Evolutionary conservation across 1,140 invertebrate species (phyloP).

Genomic region (Drosophila orena): DNA sequence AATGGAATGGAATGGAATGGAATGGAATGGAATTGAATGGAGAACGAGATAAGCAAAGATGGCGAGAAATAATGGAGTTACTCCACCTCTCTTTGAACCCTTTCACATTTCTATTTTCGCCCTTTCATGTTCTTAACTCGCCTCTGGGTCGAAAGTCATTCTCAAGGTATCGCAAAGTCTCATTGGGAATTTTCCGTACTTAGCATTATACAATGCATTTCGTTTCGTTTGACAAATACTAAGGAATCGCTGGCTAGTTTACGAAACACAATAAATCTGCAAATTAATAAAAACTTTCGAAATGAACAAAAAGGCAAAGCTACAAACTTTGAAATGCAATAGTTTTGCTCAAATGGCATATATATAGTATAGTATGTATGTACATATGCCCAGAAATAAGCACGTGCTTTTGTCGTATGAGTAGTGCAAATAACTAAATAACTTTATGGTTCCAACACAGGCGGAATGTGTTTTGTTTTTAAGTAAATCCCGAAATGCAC

Average conservation of each 20-base stretch:
- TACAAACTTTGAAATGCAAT: not conserved
- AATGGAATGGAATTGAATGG: not conserved
- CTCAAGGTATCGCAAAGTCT: not conserved
- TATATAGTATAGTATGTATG: too few relatives aligned
- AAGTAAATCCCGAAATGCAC: constrained; percentile 1
- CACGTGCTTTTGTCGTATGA: not conserved
- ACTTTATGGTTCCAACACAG: too few relatives aligned
- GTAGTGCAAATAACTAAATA: not conserved
- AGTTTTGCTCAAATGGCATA: not conserved
- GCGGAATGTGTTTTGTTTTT: not conserved
- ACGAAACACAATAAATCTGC: not conserved
- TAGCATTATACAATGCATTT: too few relatives aligned
- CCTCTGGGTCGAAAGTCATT: not conserved
- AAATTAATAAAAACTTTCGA: not conserved
- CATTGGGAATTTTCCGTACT: not conserved
- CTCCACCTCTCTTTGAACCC: not conserved
- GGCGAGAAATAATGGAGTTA: too few relatives aligned
- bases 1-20: not conserved
- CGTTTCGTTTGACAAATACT: too few relatives aligned
- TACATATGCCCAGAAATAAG: not conserved
- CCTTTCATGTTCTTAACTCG: constrained; percentile 1
- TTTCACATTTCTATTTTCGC: not conserved
- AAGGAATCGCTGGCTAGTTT: too few relatives aligned
- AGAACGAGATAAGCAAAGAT: constrained; percentile 12
- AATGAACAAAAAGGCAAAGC: not conserved